Base-by-base conservation (phyloP, 2,113 vertebrate species). In the Silurus meridionalis region DNA sequence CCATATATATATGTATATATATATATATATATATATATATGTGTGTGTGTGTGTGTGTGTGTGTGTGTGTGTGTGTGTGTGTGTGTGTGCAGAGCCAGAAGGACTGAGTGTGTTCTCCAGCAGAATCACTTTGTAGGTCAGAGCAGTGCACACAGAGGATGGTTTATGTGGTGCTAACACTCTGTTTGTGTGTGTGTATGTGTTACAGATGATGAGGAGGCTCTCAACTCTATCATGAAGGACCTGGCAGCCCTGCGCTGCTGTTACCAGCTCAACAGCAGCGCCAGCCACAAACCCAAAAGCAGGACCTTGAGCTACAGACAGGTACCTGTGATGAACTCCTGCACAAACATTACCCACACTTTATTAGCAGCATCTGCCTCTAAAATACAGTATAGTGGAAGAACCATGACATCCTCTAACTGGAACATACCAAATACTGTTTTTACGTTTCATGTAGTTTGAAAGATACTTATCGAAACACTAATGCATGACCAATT, bases 211-310 rank as follows among this genome's bases (percentile, higher is more conserved):
- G 97, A 97, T 60, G 96, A 97, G 91, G 97, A 96, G 92, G 97
- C 97, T 23, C 95, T 98, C 50, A 96, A 97, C 92, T 97, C 97
- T 89, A 97, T 98, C 89, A 98, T 98, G 97, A 97, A 97, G 93
- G 97, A 98, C 91, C 93, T 98, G 90, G 96, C 96, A 55, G 97
- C 97, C 0, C 80, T 98, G 92, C 96, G 97, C 83, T 78, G 52
- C n/a, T 96, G 96, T 83, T 96, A 94, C 89, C 86, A 85, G 93
- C 92, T 28, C 93, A 96, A 90, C 87, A 95, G 83, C 93, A 84
- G 95, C 90, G 95, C 94, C 92, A 95, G 91, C 91, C 95, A 95
- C 93, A 96, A 96, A 89, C 95, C 95, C 89, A 97, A 96, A 91
- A 95, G 60, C 93, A 94, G 93, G 15, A 91, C 92, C 60, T 89